These are phyloP conservation scores for Leucophenga montana DNA, from an alignment of 2,888 invertebrate species.

Conservation along the genomic window DNA sequence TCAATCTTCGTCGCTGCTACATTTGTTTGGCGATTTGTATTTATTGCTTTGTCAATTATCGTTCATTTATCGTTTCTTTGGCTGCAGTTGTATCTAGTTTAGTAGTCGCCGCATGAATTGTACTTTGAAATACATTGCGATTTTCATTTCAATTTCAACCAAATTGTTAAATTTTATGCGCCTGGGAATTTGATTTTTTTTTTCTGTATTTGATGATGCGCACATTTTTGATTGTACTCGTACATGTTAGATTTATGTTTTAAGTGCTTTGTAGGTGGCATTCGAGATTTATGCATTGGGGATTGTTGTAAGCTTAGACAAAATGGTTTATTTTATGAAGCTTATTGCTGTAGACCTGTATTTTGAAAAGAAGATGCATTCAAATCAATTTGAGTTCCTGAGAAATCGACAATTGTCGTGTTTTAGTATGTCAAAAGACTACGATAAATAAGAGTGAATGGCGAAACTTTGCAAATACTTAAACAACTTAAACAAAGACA, in stretches of 20 bases:
- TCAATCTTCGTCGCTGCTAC: background rate
- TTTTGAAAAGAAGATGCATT: background rate
- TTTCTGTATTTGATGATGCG: background rate
- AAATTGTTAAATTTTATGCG: constrained; percentile 39
- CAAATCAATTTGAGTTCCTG: no score
- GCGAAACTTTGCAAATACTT: no score
- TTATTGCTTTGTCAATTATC: constrained; percentile 48
- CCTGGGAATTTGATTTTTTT: constrained; percentile 41
- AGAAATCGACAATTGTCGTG: no score
- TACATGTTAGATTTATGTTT: background rate
- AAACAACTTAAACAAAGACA: no score
- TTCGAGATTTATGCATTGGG: background rate
- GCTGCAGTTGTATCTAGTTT: constrained; percentile 13
- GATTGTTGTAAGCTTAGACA: background rate
- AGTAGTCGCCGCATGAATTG: background rate
- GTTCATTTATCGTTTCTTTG: constrained; percentile 41
- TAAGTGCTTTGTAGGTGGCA: background rate
- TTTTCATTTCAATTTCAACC: constrained; percentile 19
- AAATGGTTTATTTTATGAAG: constrained; percentile 29
- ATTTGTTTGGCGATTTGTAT: constrained; percentile 37
- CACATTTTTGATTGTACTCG: background rate
- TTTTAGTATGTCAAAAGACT: no score
- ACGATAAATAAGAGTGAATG: no score
- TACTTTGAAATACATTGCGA: background rate
- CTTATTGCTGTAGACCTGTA: constrained; percentile 53